Base-by-base conservation (phyloP, 2,113 vertebrate species). In the Heliornis fulica region DNA sequence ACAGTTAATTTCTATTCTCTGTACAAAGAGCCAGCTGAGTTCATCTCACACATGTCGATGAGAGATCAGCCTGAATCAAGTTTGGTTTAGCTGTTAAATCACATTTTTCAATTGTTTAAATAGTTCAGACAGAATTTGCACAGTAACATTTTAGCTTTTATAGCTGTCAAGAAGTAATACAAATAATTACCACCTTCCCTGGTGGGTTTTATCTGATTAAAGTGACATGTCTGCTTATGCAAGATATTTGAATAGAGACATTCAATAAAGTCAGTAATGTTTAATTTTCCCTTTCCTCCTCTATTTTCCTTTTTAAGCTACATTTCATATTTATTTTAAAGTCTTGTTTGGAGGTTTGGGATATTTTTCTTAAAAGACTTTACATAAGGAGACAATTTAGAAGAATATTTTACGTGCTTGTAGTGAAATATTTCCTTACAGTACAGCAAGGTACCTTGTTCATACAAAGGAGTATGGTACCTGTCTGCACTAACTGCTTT, bases 101-200 rank as follows among this genome's bases (percentile, higher is more conserved):
- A 95, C 77, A 93, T 97, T 96, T 94, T 96, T 94, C 94, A 96
- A 80, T 90, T 95, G 82, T 95, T 96, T 97, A 97, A 97, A 96
- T 93, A 91, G 81, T 79, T 95, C 80, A 94, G 96, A 93, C 93
- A 93, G 79, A 94, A 95, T 97, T 96, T 97, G 91, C 87, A 95
- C 88, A 93, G 90, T 92, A 96, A 91, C 88, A 90, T 95, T 96
- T 95, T 93, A 94, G 78, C 90, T 93, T 96, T 95, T 95, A 92
- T 85, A 94, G 87, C 75, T 97, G 91, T 91, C 94, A 96, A 95
- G 95, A 86, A 94, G 75, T 80, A 95, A 97, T 94, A 94, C 91
- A 97, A 97, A 96, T 90, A 97, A 97, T 96, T 96, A 94, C 94
- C 66, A 69, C 43, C 50, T 92, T 94, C 93, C 64, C 95, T 92